Conservation (phyloP, 92 coral and sea anemone genomes). For the Epizoanthus illoricatus region DNA sequence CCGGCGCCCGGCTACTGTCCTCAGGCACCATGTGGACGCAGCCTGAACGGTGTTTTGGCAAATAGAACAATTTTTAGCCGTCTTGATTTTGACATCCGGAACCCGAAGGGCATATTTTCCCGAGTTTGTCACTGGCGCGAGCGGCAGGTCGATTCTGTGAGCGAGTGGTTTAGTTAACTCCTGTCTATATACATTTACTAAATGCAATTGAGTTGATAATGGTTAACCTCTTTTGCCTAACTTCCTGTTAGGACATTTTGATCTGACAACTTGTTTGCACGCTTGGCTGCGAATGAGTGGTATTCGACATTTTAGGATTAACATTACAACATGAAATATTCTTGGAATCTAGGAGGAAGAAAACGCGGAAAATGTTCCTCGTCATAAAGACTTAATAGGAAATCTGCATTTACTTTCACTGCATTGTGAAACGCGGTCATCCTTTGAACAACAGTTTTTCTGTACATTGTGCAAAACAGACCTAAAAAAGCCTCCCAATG, state of each 20-base stretch:
- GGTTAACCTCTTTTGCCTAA: neutral
- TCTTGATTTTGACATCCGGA: too few species aligned
- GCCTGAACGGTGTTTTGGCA: too few species aligned
- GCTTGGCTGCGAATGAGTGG: neutral
- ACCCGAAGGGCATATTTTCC: too few species aligned
- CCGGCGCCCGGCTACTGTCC: too few species aligned
- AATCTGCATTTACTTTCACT: neutral
- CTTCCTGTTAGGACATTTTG: neutral
- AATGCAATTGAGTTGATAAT: neutral
- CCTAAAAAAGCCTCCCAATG: too few species aligned
- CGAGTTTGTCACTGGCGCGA: too few species aligned
- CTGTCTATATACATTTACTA: too few species aligned
- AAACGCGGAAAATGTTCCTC: constrained; percentile 8
- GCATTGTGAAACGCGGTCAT: neutral
- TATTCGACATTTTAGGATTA: constrained; percentile 17
- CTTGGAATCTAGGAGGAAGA: neutral
- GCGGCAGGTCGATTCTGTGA: too few species aligned
- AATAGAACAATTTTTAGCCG: too few species aligned
- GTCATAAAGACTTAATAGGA: neutral
- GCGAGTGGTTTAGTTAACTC: too few species aligned
- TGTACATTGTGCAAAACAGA: neutral
- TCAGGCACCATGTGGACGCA: too few species aligned
- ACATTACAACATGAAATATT: constrained; percentile 5
- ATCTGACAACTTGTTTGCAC: neutral
- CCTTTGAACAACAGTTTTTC: neutral